Conservation (phyloP, 2,113 vertebrate species). For the Psittacara wagleri region DNA sequence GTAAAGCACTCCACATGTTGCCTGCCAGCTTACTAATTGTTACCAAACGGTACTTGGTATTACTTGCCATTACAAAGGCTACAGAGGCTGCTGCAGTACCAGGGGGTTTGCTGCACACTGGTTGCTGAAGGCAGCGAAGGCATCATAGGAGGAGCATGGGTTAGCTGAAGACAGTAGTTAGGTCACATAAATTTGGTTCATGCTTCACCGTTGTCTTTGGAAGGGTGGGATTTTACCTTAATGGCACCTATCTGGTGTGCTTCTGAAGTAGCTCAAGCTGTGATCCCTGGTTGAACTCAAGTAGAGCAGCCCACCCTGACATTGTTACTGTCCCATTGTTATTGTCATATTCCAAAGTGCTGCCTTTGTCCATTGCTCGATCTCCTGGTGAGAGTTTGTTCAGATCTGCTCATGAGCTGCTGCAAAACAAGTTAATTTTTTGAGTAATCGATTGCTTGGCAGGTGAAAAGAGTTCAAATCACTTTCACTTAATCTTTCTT, state of each 20-base stretch:
- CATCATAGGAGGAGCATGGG: not conserved
- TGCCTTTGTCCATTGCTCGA: not conserved
- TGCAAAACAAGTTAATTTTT: not conserved
- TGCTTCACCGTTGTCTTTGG: not conserved
- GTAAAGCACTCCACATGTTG: too few species aligned
- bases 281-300: not conserved
- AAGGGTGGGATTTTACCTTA: not conserved
- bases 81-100: fast-evolving
- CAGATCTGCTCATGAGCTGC: not conserved
- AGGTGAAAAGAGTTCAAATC: conserved; percentile 20
- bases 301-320: not conserved
- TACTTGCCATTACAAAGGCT: not conserved
- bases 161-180: not conserved
- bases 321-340: fast-evolving
- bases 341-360: not conserved
- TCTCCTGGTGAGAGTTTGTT: not conserved
- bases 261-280: fast-evolving
- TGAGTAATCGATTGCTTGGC: not conserved
- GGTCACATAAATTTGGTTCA: not conserved
- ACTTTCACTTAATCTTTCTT: conserved; percentile 8
- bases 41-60: not conserved
- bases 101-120: fast-evolving
- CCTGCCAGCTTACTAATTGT: not conserved
- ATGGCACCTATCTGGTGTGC: not conserved
- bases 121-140: not conserved